Evolutionary conservation across 2,113 vertebrate species (phyloP), one percentile per base, ranked within the genome.

Genomic region (Epinephelus lanceolatus): DNA sequence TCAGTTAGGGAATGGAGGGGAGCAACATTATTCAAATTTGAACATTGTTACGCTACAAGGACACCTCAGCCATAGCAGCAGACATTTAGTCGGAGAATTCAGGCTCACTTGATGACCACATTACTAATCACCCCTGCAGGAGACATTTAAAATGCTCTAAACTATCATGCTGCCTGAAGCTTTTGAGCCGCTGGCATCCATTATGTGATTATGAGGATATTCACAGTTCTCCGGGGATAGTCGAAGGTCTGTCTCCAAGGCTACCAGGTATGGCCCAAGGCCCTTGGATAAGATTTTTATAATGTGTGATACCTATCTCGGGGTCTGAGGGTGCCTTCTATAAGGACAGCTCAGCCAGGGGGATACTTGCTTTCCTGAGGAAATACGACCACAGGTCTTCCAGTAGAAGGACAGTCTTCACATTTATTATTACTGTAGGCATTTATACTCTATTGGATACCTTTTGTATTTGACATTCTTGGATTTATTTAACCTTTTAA

Each of bases 41-140:
- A 67, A 66, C 76, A 25, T 12, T 3, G 42, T 45, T 12, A 57
- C 55, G 62, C 49, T 23, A 42, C 67, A 27, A 71, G 84, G 83
- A 85, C 79, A 79, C 71, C 65, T 70, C 63, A 19, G 61, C 74
- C 73, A 19, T 12, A 60, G 49, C 72, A 52, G 81, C 81, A 76
- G 86, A 83, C 81, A 49, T 68, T 74, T 37, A 40, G 84, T 84
- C 81, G 45, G 82, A 85, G 78, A 78, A 88, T 83, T 77, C 56
- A 51, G 71, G 15, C 72, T 72, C 57, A 18, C 81, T 84, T 21
- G 70, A 67, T 69, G 86, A 63, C 80, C 80, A 78, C 45, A 63
- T 82, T 60, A 56, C 79, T 86, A 91, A 90, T 89, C 75, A 61
- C 47, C 78, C 83, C 88, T 79, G 75, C 66, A 87, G 89, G 78